Evolutionary conservation across 2,888 invertebrate genomes (phyloP).

Genomic region (Helicoverpa assulta): DNA sequence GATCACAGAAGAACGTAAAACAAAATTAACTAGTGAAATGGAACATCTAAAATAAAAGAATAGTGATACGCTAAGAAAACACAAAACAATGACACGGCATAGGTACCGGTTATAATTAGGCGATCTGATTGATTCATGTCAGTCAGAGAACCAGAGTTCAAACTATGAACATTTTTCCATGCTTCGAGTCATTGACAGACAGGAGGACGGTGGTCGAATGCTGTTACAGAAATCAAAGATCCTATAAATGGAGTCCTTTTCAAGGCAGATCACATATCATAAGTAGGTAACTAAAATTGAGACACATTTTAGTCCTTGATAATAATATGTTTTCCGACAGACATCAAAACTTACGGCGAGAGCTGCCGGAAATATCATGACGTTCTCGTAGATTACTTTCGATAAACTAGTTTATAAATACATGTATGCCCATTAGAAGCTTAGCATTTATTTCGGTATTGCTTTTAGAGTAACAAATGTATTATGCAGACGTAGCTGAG

Average conservation of each 20-base stretch:
- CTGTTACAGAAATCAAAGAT: constrained; percentile 25
- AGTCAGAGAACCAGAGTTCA: constrained; percentile 19
- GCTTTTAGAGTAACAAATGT: constrained; percentile 25
- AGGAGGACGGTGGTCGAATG: constrained; percentile 16
- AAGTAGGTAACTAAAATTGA: constrained; percentile 29
- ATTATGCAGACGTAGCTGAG: constrained; percentile 1
- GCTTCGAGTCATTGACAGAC: neutral
- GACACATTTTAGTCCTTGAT: constrained; percentile 26
- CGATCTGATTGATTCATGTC: constrained; percentile 36
- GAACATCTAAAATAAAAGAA: constrained; percentile 27
- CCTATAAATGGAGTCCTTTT: constrained; percentile 31
- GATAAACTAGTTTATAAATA: constrained; percentile 53
- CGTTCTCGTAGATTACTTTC: constrained; percentile 51
- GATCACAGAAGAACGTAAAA: constrained; percentile 11
- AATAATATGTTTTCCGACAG: constrained; percentile 34
- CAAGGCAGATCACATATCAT: constrained; percentile 45
- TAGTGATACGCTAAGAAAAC: constrained; percentile 10
- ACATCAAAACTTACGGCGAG: constrained; percentile 47
- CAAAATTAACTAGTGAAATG: constrained; percentile 28
- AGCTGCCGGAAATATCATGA: constrained; percentile 52
- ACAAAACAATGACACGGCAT: constrained; percentile 41
- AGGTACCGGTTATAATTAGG: constrained; percentile 33
- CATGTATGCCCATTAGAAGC: constrained; percentile 36
- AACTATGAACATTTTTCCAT: too few species aligned
- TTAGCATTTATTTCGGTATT: constrained; percentile 41